A percentile compares a stretch with the other conserved stretches of the same genome.
Evolutionary conservation across 2,797 vertebrate species (phyloP).

Genomic region (Euphonia xanthogaster): DNA sequence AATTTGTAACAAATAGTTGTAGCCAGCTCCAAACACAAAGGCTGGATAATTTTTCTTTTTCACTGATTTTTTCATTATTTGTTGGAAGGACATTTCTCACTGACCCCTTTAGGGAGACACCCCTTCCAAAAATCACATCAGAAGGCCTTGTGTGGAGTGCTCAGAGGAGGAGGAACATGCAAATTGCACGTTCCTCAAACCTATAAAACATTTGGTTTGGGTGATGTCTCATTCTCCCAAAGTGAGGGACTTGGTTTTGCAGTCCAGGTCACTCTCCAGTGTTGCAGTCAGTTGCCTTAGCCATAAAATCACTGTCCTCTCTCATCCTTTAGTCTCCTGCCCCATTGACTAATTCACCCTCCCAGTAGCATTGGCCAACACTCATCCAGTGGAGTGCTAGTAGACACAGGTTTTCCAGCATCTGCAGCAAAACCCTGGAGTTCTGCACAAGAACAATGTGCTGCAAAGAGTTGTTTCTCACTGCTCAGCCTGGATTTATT

Average conservation of each 20-base stretch:
- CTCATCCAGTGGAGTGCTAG: background rate
- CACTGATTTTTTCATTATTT: background rate
- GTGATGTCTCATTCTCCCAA: background rate
- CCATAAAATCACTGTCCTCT: background rate
- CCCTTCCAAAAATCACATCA: background rate
- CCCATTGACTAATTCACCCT: rapidly evolving
- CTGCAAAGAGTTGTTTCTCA: background rate
- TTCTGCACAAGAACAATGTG: background rate
- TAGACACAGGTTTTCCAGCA: background rate
- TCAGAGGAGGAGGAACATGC: background rate
- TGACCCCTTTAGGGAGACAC: background rate
- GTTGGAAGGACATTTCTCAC: background rate
- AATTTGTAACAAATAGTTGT: background rate
- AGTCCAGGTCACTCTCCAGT: background rate
- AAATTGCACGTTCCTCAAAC: background rate
- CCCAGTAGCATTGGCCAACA: rapidly evolving
- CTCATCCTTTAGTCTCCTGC: background rate
- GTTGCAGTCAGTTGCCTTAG: background rate
- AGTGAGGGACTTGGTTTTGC: background rate
- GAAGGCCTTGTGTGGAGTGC: background rate
- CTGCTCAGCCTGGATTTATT: background rate
- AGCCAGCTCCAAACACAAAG: background rate
- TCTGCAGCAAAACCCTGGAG: background rate
- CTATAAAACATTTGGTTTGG: background rate
- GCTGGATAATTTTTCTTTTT: background rate